Percentiles rank a stretch among this genome's conserved stretches.
These are phyloP conservation scores for Hyposoter dolosus DNA, from an alignment of 2,888 invertebrate species.

Conservation along the genomic window DNA sequence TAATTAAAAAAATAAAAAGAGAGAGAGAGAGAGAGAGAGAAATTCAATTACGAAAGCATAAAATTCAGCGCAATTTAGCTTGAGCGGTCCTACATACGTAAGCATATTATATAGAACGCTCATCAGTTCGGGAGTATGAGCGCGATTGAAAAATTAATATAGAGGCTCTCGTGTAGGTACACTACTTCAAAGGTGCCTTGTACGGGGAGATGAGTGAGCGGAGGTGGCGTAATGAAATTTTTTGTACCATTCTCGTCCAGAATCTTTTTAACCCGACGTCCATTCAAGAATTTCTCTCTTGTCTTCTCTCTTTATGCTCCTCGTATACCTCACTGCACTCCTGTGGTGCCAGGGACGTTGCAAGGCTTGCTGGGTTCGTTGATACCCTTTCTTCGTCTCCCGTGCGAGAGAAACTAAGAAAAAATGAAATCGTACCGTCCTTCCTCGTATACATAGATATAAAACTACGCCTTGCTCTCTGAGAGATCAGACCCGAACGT, in stretches of 20 bases:
- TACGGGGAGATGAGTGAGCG: constrained; percentile 31
- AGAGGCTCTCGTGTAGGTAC: constrained; percentile 44
- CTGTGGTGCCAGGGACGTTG: constrained; percentile 45
- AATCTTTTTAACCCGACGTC: constrained; percentile 43
- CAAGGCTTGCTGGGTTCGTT: constrained; percentile 17
- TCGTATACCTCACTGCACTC: constrained; percentile 53
- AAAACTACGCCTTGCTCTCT: neutral
- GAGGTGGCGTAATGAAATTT: constrained; percentile 60
- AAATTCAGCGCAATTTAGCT: constrained; percentile 16
- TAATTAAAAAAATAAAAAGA: neutral
- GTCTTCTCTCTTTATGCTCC: constrained; percentile 56
- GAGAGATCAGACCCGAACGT: constrained; percentile 27
- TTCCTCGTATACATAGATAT: neutral
- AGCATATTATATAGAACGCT: constrained; percentile 25
- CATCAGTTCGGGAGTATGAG: constrained; percentile 40
- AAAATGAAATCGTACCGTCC: constrained; percentile 23
- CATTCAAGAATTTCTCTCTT: constrained; percentile 55
- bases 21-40: neutral
- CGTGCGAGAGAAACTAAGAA: constrained; percentile 7
- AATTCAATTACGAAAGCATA: constrained; percentile 14
- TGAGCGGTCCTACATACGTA: neutral
- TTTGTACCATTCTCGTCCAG: constrained; percentile 53
- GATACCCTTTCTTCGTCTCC: constrained; percentile 31
- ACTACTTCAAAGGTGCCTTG: constrained; percentile 54
- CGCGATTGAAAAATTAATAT: constrained; percentile 59